Base-by-base conservation (phyloP, 2,888 invertebrate species). In the Parelbella ahira region DNA sequence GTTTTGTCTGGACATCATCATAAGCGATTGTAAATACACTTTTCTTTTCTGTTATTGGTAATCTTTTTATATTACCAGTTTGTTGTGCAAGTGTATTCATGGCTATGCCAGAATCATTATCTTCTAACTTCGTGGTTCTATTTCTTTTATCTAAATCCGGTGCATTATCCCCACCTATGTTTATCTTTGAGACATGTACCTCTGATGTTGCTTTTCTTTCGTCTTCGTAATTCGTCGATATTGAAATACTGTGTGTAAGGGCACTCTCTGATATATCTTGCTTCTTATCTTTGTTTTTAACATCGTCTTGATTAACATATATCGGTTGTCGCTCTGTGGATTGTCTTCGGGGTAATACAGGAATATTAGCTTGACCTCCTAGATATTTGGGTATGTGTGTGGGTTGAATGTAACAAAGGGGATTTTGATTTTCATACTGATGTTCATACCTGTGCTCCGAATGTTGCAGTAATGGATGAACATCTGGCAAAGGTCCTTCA, bases 21-120 rank as follows among this genome's bases (percentile, higher is more conserved):
- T 97, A 97, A 0, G 96, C 96, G 53, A 97, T 97, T 3, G 96
- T 96, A 64, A 97, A 97, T 13, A 97, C 93, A 67, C 96, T 97
- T 68, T 97, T 96, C 82, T 97, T 97, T 61, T 96, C 96, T 2
- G 93, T 91, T 47, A 93, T 93, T 8, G 92, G 90, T 58, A 93
- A 89, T 48, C 92, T 84, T 48, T 90, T 90, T 4, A 90, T 88
- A 59, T 90, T 89, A 46, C 88, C 89, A 29, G 88, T 79, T 45
- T 90, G 83, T 51, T 86, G 84, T 24, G 73, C 72, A 46, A 84
- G 65, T 0, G 90, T 90, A 34, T 92, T 91, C 86, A 94, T 91
- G 3, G 93, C 93, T 51, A 94, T 94, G 0, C 93, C 94, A 0
- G 94, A 93, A 66, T 95, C 94, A 60, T 94, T 93, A 59, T 93